Conservation (phyloP, 2,888 invertebrate species). For the Trissolcus brochymenae region DNA sequence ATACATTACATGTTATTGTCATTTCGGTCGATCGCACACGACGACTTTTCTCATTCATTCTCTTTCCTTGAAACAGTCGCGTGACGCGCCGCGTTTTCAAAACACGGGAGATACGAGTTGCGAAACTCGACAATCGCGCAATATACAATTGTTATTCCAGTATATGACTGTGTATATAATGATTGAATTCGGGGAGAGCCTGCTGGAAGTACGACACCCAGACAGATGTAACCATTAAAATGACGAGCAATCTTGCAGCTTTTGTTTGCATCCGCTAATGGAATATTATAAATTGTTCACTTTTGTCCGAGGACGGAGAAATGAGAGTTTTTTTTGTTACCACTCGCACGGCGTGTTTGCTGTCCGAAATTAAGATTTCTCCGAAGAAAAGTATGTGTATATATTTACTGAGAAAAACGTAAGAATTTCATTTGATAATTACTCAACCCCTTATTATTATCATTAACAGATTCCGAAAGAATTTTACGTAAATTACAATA, state of each 20-base stretch:
- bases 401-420: no score
- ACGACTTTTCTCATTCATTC: neutral
- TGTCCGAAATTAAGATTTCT: slow-evolving; percentile 1
- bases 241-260: slow-evolving; percentile 2
- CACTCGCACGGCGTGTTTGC: neutral
- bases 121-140: neutral
- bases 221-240: slow-evolving; percentile 7
- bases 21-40: slow-evolving; percentile 1
- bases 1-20: slow-evolving; percentile 4
- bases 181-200: neutral
- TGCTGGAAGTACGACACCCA: neutral
- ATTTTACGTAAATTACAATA: no score
- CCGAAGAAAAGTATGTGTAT: slow-evolving; percentile 5
- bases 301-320: slow-evolving; percentile 3
- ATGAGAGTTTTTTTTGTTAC: neutral
- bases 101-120: neutral
- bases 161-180: neutral
- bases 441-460: no score
- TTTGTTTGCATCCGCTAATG: neutral
- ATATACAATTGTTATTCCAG: neutral
- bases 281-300: slow-evolving; percentile 3
- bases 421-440: no score
- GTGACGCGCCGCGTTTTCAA: neutral
- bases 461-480: no score
- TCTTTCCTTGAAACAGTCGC: neutral